These are phyloP conservation scores for Scaptomyza montana DNA, from an alignment of 1,140 invertebrate genomes.

Conservation along the genomic window DNA sequence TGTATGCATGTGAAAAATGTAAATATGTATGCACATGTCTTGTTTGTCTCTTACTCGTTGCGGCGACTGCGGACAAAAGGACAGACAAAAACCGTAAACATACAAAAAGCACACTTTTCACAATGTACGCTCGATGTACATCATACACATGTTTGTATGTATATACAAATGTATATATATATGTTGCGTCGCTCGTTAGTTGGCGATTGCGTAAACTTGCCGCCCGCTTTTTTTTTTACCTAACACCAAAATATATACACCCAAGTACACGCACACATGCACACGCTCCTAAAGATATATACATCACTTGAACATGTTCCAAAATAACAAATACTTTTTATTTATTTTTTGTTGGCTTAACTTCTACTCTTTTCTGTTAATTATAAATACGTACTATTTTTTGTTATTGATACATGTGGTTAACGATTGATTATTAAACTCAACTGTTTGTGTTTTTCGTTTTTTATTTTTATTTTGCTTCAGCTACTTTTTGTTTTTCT, in stretches of 20 bases:
- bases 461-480: conserved; percentile 60
- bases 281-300: conserved; percentile 18
- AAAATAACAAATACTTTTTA: conserved; percentile 67
- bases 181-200: conserved; percentile 46
- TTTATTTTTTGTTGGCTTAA: conserved; percentile 41
- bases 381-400: conserved; percentile 33
- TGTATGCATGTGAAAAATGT: conserved; percentile 44
- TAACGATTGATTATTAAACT: conserved; percentile 64
- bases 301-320: conserved; percentile 61
- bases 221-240: conserved; percentile 80
- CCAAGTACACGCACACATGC: conserved; percentile 55
- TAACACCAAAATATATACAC: conserved; percentile 80
- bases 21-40: conserved; percentile 44
- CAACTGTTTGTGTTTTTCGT: conserved; percentile 70
- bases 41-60: conserved; percentile 71
- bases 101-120: conserved; percentile 78
- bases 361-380: conserved; percentile 14
- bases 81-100: conserved; percentile 66
- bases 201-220: conserved; percentile 80
- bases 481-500: conserved; percentile 62
- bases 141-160: conserved; percentile 31
- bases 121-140: conserved; percentile 48
- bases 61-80: conserved; percentile 46
- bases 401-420: conserved; percentile 56
- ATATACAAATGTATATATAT: conserved; percentile 8